Evolutionary conservation across 2,888 invertebrate species (phyloP), one percentile per base, ranked within the genome.

Genomic region (Eudemis profundana): DNA sequence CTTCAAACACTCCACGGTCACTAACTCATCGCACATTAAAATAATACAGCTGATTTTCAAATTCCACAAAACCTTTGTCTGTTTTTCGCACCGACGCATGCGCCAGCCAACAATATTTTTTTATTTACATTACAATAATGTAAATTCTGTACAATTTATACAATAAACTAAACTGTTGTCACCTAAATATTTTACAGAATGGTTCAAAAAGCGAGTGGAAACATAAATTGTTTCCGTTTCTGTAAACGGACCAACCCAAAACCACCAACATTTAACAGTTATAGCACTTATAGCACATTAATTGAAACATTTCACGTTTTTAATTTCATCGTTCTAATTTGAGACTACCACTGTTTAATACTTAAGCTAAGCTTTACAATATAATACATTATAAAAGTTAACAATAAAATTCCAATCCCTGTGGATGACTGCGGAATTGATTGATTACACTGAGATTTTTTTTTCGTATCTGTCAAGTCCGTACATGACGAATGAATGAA

Each of bases 61-160:
- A 89, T 83, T 87, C 89, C 91, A 93, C 90, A 92, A 93, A 93
- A 93, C 93, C 93, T 93, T 93, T 93, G 93, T 93, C 93, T 93
- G 89, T 90, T 89, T 90, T 88, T 83, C 82, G 85, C 84, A 83
- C 81, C 84, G 86, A 90, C 93, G 93, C 93, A 93, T 93, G 93
- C 93, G 93, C 93, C 90, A 83, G 78, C 86, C 83, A 86, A 83
- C 82, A 86, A 87, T 89, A 86, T 89, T 87, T 91, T 64, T 89
- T 88, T 92, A 91, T 91, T 91, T 90, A 90, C 90, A 91, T 90
- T 90, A 89, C 86, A 88, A 79, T 84, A 78, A 83, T 83, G 79
- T 68, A 69, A 76, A 74, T 72, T 82, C 73, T 73, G 77, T 74
- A 73, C 74, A 74, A 78, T 80, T 78, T 73, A 74, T 75, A 76